Evolutionary conservation across 1,140 invertebrate species (phyloP).

Genomic region (Lepidotrigona ventralis): DNA sequence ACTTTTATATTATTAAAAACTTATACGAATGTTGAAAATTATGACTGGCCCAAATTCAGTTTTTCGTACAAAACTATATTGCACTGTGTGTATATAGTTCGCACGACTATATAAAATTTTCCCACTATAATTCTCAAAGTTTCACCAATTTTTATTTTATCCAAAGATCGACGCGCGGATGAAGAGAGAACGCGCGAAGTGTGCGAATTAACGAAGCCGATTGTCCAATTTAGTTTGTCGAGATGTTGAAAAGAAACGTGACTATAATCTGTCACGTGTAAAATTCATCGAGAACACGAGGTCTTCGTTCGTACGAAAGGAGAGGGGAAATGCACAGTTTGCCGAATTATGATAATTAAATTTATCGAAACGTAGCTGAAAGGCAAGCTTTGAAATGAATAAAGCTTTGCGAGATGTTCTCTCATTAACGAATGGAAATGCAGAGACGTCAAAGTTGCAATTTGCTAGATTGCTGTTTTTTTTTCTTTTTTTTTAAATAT

Average conservation of each 20-base stretch:
- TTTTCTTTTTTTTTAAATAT: neutral
- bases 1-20: too few species aligned
- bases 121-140: too few species aligned
- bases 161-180: too few species aligned
- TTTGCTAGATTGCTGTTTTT: neutral
- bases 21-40: too few species aligned
- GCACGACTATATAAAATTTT: too few species aligned
- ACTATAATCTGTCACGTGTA: neutral
- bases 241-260: neutral
- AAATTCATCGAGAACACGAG: neutral
- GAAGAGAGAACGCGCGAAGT: too few species aligned
- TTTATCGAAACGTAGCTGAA: neutral
- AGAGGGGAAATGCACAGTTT: neutral
- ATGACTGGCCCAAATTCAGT: too few species aligned
- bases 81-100: too few species aligned
- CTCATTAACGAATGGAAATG: neutral
- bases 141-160: too few species aligned
- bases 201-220: neutral
- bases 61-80: too few species aligned
- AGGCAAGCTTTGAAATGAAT: neutral
- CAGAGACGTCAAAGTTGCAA: neutral
- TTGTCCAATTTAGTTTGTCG: neutral
- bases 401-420: neutral
- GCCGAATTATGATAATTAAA: neutral
- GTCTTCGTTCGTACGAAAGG: neutral